Evolutionary conservation across 2,113 vertebrate species (phyloP).

Genomic region (Archilochus colubris): DNA sequence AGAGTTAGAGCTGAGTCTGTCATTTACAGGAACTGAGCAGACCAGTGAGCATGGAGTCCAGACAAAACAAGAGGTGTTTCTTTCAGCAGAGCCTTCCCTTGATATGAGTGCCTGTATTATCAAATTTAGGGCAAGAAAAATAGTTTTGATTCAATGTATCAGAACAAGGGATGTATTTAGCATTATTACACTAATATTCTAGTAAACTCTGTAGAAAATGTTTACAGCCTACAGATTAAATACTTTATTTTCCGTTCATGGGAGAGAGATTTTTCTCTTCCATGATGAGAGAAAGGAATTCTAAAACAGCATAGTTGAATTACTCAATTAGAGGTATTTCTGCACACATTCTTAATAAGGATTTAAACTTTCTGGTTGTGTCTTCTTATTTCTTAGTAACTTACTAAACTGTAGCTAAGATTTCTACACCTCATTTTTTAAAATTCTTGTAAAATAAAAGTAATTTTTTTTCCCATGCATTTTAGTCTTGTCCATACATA

Average conservation of each 20-base stretch:
- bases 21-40: conserved; percentile 7
- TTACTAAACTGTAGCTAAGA: neutral
- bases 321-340: neutral
- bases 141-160: neutral
- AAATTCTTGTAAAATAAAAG: neutral
- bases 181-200: neutral
- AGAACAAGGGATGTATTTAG: neutral
- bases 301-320: neutral
- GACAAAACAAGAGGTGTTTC: neutral
- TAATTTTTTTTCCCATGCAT: neutral
- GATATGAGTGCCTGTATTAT: neutral
- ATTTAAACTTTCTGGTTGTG: neutral
- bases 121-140: neutral
- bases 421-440: neutral
- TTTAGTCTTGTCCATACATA: neutral
- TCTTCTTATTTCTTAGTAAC: neutral
- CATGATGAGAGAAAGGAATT: neutral
- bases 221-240: neutral
- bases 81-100: neutral
- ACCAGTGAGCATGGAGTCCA: neutral
- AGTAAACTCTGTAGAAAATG: neutral
- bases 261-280: neutral
- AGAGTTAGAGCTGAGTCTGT: neutral
- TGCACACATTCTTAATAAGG: neutral
- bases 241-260: neutral